Evolutionary conservation across 2,888 invertebrate genomes (phyloP), one percentile per base, ranked within the genome.

Genomic region (Ommatoiulus sabulosus): DNA sequence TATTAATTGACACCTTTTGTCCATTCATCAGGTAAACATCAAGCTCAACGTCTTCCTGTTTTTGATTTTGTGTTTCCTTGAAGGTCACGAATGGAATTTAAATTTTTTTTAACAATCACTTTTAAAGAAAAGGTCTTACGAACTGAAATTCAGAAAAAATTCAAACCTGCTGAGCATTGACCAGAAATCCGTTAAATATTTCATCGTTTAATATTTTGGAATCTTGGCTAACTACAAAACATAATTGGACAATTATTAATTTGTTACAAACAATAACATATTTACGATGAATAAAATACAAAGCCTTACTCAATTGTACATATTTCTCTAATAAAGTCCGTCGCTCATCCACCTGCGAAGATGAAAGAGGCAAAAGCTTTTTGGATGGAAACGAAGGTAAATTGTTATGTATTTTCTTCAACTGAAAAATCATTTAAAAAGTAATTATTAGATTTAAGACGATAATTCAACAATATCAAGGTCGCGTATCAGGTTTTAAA

Each of bases 341-440:
- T 91, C 99, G 94, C 91, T 98, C 97, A 92, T 98, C 98, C 89
- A 98, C 93, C 92, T 98, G 98, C 90, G 94, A 94, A 89, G 94
- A 95, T 24, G 97, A 96, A 88, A 98, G 94, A 6, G 93, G 92
- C 89, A 97, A 95, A 89, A 98, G 95, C 92, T 97, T 97, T 93
- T 98, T 98, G 0, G 98, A 97, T 89, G 98, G 98, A 94, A 98
- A 98, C 90, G 95, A 93, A 90, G 97, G 97, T 90, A 98, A 93
- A 91, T 94, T 52, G 12, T 87, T 89, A 17, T 87, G 87, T 24
- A 89, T n/a, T 44, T 89, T 87, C 52, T 89, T 89, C 20, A 89
- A 24, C 89, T 89, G 84, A 52, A 89, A 89, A 2, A 3, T 43
- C 24, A 87, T 44, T 63, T 17, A 20, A 86, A 88, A 12, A 44